A percentile compares a stretch with the other conserved stretches of the same genome.
Conservation (phyloP, 2,888 invertebrate species). For the Conistra vaccinii region DNA sequence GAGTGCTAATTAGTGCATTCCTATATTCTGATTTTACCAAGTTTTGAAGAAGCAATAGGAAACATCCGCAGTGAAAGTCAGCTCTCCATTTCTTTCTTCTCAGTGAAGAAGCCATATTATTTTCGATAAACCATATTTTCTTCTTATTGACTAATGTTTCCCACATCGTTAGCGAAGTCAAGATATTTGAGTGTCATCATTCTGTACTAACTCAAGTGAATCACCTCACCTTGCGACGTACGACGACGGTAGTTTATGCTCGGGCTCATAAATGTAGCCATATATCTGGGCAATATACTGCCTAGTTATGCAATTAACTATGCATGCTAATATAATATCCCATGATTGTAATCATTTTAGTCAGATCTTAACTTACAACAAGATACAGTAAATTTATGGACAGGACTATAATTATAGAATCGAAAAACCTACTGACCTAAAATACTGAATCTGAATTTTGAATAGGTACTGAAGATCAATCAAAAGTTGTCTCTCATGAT, state of each 20-base stretch:
- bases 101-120: neutral
- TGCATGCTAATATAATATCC: conserved; percentile 35
- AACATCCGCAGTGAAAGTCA: neutral
- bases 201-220: conserved; percentile 45
- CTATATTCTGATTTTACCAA: conserved; percentile 6
- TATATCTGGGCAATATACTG: conserved; percentile 42
- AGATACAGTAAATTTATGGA: neutral
- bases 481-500: neutral
- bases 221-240: conserved; percentile 30
- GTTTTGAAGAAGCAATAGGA: neutral
- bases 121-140: neutral
- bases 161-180: conserved; percentile 29
- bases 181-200: conserved; percentile 39
- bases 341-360: conserved; percentile 25
- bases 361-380: conserved; percentile 9
- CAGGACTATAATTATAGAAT: neutral
- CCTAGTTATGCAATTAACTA: conserved; percentile 30
- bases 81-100: neutral
- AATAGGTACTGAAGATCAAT: neutral
- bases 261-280: conserved; percentile 40
- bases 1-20: conserved; percentile 30
- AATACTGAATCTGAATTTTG: too few species aligned
- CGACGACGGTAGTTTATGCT: conserved; percentile 36
- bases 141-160: conserved; percentile 18
- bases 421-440: too few species aligned